Evolutionary conservation across 2,888 invertebrate genomes (phyloP).

Genomic region (Megastigmus dorsalis): DNA sequence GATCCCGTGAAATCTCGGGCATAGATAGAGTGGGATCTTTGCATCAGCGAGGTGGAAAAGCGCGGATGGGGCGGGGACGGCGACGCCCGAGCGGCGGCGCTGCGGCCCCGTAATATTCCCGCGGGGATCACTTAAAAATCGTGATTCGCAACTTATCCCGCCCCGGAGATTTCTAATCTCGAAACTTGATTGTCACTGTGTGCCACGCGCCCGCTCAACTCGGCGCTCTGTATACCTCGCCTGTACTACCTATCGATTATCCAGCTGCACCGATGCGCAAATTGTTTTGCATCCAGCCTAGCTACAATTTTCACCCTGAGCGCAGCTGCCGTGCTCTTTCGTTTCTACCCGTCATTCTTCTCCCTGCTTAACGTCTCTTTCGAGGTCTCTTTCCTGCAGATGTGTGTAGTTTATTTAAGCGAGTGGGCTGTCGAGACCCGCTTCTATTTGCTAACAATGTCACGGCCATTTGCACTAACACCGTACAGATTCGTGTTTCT

Average conservation of each 20-base stretch:
- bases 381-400: too few relatives aligned
- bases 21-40: slow-evolving; percentile 18
- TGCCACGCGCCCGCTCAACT: too few relatives aligned
- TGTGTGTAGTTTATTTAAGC: too few relatives aligned
- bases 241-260: background rate
- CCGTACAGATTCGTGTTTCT: too few relatives aligned
- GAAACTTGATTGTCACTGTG: slow-evolving; percentile 12
- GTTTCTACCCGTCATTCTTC: background rate
- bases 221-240: too few relatives aligned
- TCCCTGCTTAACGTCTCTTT: background rate
- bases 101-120: slow-evolving; percentile 5
- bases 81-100: background rate
- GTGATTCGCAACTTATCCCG: slow-evolving; percentile 60
- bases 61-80: background rate
- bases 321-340: too few relatives aligned
- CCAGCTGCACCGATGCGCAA: slow-evolving; percentile 4
- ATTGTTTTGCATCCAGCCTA: background rate
- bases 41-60: slow-evolving; percentile 21
- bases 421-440: too few relatives aligned
- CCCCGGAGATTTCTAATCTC: slow-evolving; percentile 26
- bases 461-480: too few relatives aligned
- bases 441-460: too few relatives aligned
- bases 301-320: too few relatives aligned
- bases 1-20: slow-evolving; percentile 51
- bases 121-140: slow-evolving; percentile 61